Evolutionary conservation across 2,113 vertebrate species (phyloP), one percentile per base, ranked within the genome.

Genomic region (Leuciscus idus): DNA sequence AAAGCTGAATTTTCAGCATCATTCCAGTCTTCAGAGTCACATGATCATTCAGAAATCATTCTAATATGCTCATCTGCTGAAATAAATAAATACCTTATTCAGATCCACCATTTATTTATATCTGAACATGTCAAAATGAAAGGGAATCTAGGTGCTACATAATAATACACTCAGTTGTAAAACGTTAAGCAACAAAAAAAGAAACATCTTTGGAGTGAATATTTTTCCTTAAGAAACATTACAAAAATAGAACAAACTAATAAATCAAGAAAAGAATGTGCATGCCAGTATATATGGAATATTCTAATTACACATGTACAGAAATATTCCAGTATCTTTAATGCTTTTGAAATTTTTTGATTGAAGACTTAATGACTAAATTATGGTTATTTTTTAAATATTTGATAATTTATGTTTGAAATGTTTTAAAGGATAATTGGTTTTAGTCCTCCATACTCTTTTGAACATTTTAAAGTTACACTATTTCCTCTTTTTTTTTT

Each of bases 401-500:
- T 33, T 9, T 52, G 50, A 68, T 68, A 0, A 4, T 70, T 36
- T 36, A 11, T 21, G 15, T 70, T 39, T 70, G 2, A 19, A 36
- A 36, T 33, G 13, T 68, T 17, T 50, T 50, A 7, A 57, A 21
- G 6, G 17, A 55, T 21, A 17, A 55, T 55, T 55, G 6, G 7
- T 43, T 57, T 57, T 21, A 57, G 6, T 8, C 55, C 17, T 57
- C 55, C 1, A 2, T 57, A 57, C 7, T 57, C 19, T 21, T 21
- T 57, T 68, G 28, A 33, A 30, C 64, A 33, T 57, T 8, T 43
- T 12, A 28, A 28, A 77, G 6, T 50, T 26, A 23, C 17, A 50
- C 13, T 73, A 39, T 46, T 17, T 91, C 66, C 28, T 88, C 86
- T 86, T 74, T 30, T 8, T 55, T 57, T 19, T 84, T 19, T 55